These are phyloP conservation scores for Syndactyla subalaris DNA, from an alignment of 2,797 vertebrate genomes.

Conservation along the genomic window DNA sequence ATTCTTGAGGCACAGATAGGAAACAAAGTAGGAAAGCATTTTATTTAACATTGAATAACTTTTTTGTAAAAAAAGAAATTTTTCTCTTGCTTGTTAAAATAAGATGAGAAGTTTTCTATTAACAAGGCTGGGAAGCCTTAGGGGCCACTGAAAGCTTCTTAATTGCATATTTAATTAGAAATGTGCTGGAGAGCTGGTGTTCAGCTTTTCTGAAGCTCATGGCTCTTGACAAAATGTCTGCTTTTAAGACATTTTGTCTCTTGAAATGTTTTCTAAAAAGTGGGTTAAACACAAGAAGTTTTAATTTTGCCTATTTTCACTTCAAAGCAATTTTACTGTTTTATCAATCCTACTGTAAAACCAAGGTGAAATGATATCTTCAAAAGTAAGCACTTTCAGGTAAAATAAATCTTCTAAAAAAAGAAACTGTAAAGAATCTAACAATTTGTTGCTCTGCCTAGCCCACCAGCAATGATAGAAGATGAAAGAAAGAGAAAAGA, in stretches of 20 bases:
- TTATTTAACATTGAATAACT: constrained; percentile 27
- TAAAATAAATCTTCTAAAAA: constrained; percentile 45
- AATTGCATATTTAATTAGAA: constrained; percentile 81
- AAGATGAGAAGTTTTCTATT: constrained; percentile 67
- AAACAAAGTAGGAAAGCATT: not conserved
- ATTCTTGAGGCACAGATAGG: not conserved
- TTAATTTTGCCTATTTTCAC: constrained; percentile 67
- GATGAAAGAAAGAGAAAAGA: not conserved
- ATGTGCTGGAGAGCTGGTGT: constrained; percentile 48
- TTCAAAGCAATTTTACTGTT: constrained; percentile 66
- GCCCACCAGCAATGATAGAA: not conserved
- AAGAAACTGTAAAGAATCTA: constrained; percentile 43
- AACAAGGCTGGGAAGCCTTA: constrained; percentile 61
- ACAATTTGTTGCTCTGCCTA: constrained; percentile 31
- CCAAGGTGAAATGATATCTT: constrained; percentile 42
- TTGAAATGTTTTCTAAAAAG: constrained; percentile 58
- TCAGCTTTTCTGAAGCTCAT: constrained; percentile 66
- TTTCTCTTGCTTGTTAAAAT: constrained; percentile 67
- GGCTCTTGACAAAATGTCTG: constrained; percentile 64
- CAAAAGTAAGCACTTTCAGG: constrained; percentile 47
- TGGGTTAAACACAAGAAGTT: constrained; percentile 50
- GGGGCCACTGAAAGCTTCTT: constrained; percentile 70
- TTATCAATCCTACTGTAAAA: constrained; percentile 49
- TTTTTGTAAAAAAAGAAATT: not conserved
- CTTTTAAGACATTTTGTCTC: constrained; percentile 61